phyloP scores from a whole-genome alignment of 2,888 invertebrate species.

The Lithophane ornitopus region DNA sequence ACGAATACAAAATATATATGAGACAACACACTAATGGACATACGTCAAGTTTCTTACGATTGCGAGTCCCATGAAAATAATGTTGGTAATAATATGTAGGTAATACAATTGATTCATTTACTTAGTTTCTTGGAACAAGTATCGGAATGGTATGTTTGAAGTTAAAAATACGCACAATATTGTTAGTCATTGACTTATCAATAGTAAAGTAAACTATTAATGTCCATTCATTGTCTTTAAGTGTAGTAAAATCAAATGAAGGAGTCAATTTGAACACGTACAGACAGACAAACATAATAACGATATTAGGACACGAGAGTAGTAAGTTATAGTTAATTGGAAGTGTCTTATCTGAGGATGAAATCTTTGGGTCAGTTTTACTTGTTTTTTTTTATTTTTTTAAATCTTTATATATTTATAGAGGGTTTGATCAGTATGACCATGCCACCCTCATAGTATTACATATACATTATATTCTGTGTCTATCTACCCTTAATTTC shows the following conservation, averaged over 20 bases:
- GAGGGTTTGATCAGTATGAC: too few relatives aligned
- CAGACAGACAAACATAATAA: not conserved
- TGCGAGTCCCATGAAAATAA: not conserved
- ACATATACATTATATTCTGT: too few relatives aligned
- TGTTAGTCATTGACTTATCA: not conserved
- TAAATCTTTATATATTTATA: too few relatives aligned
- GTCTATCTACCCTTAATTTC: too few relatives aligned
- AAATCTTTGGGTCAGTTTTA: not conserved
- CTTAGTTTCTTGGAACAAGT: not conserved
- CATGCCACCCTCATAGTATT: too few relatives aligned
- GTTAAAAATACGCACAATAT: not conserved
- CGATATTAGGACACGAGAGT: not conserved
- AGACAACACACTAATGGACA: not conserved
- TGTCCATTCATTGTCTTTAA: not conserved
- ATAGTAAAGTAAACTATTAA: not conserved
- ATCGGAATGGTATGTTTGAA: not conserved
- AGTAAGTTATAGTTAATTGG: conserved; percentile 3
- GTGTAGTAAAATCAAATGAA: not conserved
- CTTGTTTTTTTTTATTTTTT: too few relatives aligned
- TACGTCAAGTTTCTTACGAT: not conserved
- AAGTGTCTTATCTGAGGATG: not conserved
- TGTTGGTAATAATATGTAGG: not conserved
- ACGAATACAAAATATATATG: not conserved
- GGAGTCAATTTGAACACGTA: not conserved
- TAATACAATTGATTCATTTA: too few relatives aligned